A percentile compares a stretch with the other conserved stretches of the same genome.
These are phyloP conservation scores for Amphimallon solstitiale DNA, from an alignment of 2,888 invertebrate genomes.

Conservation along the genomic window DNA sequence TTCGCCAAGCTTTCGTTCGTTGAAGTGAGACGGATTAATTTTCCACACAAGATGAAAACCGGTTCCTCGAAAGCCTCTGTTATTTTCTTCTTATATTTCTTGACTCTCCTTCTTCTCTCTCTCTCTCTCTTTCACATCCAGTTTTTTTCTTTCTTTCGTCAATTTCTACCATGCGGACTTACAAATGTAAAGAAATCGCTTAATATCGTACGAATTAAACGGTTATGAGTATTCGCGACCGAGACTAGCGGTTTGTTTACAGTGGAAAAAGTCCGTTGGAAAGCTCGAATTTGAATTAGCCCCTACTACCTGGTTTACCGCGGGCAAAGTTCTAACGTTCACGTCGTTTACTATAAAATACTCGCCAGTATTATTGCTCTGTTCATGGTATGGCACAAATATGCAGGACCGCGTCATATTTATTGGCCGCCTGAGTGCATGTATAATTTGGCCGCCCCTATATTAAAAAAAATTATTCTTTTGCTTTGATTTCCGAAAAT, in stretches of 20 bases:
- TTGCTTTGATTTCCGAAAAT: too few relatives aligned
- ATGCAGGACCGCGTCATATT: too few relatives aligned
- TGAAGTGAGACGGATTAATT: slow-evolving; percentile 14
- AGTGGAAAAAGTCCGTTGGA: slow-evolving; percentile 17
- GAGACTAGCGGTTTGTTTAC: slow-evolving; percentile 16
- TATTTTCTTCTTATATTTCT: slow-evolving; percentile 28
- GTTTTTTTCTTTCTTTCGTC: too few relatives aligned
- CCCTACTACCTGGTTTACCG: not conserved
- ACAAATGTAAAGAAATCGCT: slow-evolving; percentile 44
- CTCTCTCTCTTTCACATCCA: too few relatives aligned
- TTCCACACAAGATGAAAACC: slow-evolving; percentile 12
- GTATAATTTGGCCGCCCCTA: not conserved
- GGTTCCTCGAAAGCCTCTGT: slow-evolving; percentile 15
- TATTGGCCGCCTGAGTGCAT: too few relatives aligned
- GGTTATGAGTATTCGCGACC: slow-evolving; percentile 25
- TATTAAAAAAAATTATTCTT: not conserved
- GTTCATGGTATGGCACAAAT: too few relatives aligned
- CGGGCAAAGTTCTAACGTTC: slow-evolving; percentile 6
- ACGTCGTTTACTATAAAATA: slow-evolving; percentile 3
- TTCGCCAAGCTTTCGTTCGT: not conserved
- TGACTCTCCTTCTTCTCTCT: slow-evolving; percentile 30
- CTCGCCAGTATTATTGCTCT: too few relatives aligned
- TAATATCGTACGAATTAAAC: slow-evolving; percentile 36
- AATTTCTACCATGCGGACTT: slow-evolving; percentile 31
- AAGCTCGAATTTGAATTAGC: not conserved